Evolutionary conservation across 30 jellyfish, hydroid and myxozoan genomes (phyloP).

Genomic region (Aurelia aurita): DNA sequence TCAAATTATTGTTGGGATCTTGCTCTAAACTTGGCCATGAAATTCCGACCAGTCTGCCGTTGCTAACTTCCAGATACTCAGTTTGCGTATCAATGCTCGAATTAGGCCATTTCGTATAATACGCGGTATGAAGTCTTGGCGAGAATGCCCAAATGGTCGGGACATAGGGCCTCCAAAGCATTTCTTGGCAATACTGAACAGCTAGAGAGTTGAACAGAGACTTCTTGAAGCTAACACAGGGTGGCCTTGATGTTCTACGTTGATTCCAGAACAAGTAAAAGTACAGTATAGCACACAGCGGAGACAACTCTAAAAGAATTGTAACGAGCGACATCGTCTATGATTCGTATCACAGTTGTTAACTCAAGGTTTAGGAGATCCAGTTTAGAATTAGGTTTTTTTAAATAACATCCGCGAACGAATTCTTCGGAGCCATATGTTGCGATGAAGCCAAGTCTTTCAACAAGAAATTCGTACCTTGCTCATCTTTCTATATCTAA

Average conservation of each 20-base stretch:
- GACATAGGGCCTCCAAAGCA: constrained; percentile 41
- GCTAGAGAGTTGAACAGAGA: constrained; percentile 63
- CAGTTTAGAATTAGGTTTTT: too few relatives aligned
- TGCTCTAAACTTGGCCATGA: constrained; percentile 36
- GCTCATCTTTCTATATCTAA: too few relatives aligned
- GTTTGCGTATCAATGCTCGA: not conserved
- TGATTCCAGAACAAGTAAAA: constrained; percentile 61
- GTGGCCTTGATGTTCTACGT: constrained; percentile 31
- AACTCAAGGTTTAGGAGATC: too few relatives aligned
- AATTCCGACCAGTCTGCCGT: constrained; percentile 59
- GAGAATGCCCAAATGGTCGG: constrained; percentile 75
- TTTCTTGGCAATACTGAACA: constrained; percentile 54
- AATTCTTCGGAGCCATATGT: too few relatives aligned
- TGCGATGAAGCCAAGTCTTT: too few relatives aligned
- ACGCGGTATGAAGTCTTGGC: constrained; percentile 49
- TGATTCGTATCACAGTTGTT: too few relatives aligned
- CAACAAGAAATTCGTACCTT: too few relatives aligned
- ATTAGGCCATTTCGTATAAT: constrained; percentile 8
- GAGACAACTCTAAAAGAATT: constrained; percentile 59
- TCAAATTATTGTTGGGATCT: not conserved
- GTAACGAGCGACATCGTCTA: constrained; percentile 28
- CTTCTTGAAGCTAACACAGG: constrained; percentile 40
- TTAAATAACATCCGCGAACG: too few relatives aligned
- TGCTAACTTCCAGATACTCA: constrained; percentile 53
- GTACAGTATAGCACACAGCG: constrained; percentile 63